Evolutionary conservation across 2,888 invertebrate genomes (phyloP).

Genomic region (Chironomus tentans): DNA sequence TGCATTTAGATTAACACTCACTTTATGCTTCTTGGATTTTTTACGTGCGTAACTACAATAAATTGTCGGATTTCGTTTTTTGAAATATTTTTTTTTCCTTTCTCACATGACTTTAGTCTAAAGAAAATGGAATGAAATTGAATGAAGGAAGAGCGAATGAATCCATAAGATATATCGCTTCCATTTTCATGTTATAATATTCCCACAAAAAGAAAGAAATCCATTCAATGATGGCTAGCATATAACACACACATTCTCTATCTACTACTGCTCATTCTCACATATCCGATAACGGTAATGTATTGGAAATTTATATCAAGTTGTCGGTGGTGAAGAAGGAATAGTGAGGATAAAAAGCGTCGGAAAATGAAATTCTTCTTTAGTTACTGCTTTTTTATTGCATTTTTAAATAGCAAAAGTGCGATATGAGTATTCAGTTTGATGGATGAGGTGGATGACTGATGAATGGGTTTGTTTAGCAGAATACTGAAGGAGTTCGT

Average conservation of each 20-base stretch:
- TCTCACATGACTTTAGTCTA: background rate
- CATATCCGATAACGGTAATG: conserved; percentile 21
- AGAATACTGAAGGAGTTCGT: too few relatives aligned
- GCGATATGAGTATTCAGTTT: too few relatives aligned
- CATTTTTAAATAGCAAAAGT: background rate
- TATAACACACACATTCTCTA: background rate
- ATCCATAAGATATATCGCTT: background rate
- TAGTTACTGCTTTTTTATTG: background rate
- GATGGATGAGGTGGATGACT: too few relatives aligned
- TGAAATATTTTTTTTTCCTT: too few relatives aligned
- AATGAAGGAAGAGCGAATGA: background rate
- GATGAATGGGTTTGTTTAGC: too few relatives aligned
- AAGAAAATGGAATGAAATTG: background rate
- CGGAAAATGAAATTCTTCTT: background rate
- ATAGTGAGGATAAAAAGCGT: background rate
- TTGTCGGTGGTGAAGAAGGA: too few relatives aligned
- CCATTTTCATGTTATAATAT: background rate
- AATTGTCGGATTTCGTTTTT: conserved; percentile 12
- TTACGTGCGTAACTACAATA: conserved; percentile 24
- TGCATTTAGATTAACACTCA: conserved; percentile 26
- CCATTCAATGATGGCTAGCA: background rate
- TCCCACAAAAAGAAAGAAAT: background rate
- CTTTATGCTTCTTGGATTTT: conserved; percentile 22
- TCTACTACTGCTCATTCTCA: background rate
- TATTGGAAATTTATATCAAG: conserved; percentile 18